Evolutionary conservation across 2,888 invertebrate genomes (phyloP).

Genomic region (Adela reaumurella): DNA sequence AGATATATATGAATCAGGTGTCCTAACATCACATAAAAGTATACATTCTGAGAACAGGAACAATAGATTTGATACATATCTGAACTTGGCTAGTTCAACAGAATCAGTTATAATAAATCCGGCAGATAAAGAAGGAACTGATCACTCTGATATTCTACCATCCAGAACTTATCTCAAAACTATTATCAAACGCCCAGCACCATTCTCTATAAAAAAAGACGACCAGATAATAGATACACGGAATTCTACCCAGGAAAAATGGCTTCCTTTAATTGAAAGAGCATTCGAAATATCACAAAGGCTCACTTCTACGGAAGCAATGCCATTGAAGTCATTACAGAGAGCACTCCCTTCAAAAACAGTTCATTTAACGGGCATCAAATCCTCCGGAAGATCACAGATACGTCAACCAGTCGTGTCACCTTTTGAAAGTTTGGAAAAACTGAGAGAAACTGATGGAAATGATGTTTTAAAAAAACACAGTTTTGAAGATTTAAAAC

Average conservation of each 20-base stretch:
- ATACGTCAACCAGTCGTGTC: constrained; percentile 41
- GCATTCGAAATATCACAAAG: background rate
- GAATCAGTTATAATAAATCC: too few species aligned
- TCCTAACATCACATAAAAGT: too few species aligned
- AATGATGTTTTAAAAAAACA: constrained; percentile 32
- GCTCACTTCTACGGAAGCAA: background rate
- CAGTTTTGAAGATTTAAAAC: constrained; percentile 17
- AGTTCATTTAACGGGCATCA: constrained; percentile 17
- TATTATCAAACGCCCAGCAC: constrained; percentile 30
- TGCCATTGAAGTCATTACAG: too few species aligned
- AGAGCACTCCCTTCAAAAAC: too few species aligned
- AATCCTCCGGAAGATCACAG: constrained; percentile 21
- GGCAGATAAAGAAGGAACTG: constrained; percentile 12
- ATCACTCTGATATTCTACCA: too few species aligned
- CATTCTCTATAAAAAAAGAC: constrained; percentile 19
- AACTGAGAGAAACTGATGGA: too few species aligned
- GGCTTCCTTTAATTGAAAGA: background rate
- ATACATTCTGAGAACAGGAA: too few species aligned
- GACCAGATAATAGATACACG: constrained; percentile 23
- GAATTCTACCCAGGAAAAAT: constrained; percentile 14
- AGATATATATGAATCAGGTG: too few species aligned
- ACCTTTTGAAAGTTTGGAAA: constrained; percentile 41
- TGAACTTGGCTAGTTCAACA: too few species aligned
- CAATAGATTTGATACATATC: too few species aligned
- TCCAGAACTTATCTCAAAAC: constrained; percentile 36